These are phyloP conservation scores for Parasteatoda lunata DNA, from an alignment of 2,888 invertebrate species.

Conservation along the genomic window DNA sequence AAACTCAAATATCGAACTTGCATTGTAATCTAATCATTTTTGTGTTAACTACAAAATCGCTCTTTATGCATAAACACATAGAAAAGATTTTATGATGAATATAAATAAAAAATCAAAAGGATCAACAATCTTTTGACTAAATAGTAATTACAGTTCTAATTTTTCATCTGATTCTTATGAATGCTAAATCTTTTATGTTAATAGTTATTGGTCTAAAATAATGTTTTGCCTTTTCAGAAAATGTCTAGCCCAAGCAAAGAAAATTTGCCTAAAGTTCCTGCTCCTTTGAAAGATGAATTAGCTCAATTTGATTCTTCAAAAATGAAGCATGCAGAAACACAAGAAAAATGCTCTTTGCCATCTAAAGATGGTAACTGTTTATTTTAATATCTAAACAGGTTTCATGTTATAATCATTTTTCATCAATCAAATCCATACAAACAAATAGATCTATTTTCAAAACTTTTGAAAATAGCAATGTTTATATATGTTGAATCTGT, in stretches of 20 bases:
- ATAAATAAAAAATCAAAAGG: too few species aligned
- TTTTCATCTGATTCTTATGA: background rate
- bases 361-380: slow-evolving; percentile 85
- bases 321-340: slow-evolving; percentile 93
- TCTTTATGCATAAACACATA: too few species aligned
- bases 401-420: background rate
- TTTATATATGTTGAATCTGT: too few species aligned
- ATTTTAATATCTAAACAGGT: background rate
- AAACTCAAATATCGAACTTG: too few species aligned
- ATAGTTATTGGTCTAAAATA: background rate
- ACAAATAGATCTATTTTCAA: too few species aligned
- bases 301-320: slow-evolving; percentile 90
- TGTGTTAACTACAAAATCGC: too few species aligned
- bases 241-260: slow-evolving; percentile 82
- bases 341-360: slow-evolving; percentile 94
- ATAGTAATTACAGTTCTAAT: too few species aligned
- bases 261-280: slow-evolving; percentile 92
- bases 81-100: too few species aligned
- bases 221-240: slow-evolving; percentile 15
- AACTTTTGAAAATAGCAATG: too few species aligned
- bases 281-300: slow-evolving; percentile 90
- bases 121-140: too few species aligned
- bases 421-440: background rate
- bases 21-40: too few species aligned
- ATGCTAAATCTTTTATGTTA: background rate